Base-by-base conservation (phyloP, 2,113 vertebrate species). In the Catharus minimus region DNA sequence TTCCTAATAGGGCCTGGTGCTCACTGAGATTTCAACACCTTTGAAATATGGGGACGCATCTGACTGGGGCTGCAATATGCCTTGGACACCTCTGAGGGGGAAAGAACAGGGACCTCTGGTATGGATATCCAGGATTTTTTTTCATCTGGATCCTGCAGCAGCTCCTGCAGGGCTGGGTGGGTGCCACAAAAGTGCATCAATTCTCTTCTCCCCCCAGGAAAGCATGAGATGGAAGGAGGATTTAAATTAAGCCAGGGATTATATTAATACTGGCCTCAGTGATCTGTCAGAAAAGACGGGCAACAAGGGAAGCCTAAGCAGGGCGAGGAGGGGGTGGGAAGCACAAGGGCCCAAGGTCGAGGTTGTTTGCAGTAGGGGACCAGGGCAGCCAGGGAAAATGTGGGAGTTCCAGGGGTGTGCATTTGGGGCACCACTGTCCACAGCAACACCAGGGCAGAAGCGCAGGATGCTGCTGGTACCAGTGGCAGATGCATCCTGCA, bases 161-260 rank as follows among this genome's bases (percentile, higher is more conserved):
- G 9, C 28, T 20, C 33, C 38, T 38, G 38, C 52, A 33, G 57
- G 44, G 16, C 58, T 1, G 4, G 79, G 28, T 4, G 2, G 7
- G 7, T 79, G 44, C 44, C 27, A 47, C 11, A 4, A 6, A 62
- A 91, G 19, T 36, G 41, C 46, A 19, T 30, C 2, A 5, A 10
- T 73, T 65, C n/a, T 36, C 16, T 52, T 71, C 73, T 46, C 41
- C 17, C 16, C 24, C 30, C 0, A 1, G 32, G 73, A 88, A 85
- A 55, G 39, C 32, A 68, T 60, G 73, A 80, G 64, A 58, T 67
- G 27, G 49, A 27, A 88, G 75, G 43, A 85, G 80, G 79, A 90
- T 94, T 95, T 86, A 88, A 83, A 83, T 88, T 68, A 92, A 91
- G 46, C 46, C 58, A 13, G 67, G 77, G 84, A 86, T 94, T 86